Conservation (phyloP, 1,140 invertebrate species). For the Brachionus rotundiformis region DNA sequence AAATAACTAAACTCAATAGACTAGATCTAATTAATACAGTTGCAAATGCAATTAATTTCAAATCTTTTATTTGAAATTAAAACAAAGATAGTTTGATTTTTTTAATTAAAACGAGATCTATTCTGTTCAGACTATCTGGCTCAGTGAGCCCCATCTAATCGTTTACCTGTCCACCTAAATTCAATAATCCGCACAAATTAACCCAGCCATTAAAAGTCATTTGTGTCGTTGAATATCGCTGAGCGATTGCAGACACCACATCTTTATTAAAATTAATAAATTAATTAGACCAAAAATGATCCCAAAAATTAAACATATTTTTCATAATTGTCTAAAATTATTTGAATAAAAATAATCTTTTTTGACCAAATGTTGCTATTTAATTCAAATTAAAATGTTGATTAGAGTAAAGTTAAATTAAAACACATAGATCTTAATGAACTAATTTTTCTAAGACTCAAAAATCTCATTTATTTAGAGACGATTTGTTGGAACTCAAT, state of each 20-base stretch:
- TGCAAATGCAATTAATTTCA: slow-evolving; percentile 46
- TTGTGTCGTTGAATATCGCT: neutral
- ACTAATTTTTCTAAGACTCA: neutral
- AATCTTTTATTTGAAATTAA: slow-evolving; percentile 24
- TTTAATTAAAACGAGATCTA: neutral
- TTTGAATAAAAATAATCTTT: neutral
- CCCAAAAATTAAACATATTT: slow-evolving; percentile 10
- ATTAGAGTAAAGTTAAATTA: neutral
- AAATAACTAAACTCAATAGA: slow-evolving; percentile 16
- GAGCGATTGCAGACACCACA: slow-evolving; percentile 9
- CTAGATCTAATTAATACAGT: slow-evolving; percentile 47
- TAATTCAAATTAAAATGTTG: neutral
- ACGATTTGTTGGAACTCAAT: neutral
- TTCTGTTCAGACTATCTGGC: neutral
- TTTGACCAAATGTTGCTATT: neutral
- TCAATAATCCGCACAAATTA: slow-evolving; percentile 7
- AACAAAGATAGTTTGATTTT: neutral
- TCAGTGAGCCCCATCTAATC: neutral
- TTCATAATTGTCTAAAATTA: too few species aligned
- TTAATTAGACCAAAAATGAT: slow-evolving; percentile 1
- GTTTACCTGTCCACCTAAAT: neutral
- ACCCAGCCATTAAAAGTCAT: neutral
- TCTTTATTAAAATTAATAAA: slow-evolving; percentile 5
- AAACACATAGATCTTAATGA: neutral
- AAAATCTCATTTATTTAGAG: neutral